Conservation (phyloP, 1,140 invertebrate genomes). For the Trachymyrmex cornetzi region DNA sequence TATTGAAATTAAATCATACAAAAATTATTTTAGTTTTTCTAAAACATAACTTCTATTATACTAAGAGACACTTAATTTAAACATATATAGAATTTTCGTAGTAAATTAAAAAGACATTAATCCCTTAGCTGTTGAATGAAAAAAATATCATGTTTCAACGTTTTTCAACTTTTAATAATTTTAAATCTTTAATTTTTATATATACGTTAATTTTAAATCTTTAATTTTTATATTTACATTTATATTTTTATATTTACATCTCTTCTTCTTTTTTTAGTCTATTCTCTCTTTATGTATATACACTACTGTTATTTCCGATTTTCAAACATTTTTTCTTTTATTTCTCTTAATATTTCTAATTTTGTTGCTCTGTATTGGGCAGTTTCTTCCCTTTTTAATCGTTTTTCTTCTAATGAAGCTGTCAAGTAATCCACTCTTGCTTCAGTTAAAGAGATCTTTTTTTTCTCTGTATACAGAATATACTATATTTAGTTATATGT, state of each 20-base stretch:
- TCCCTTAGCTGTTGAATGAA: too few species aligned
- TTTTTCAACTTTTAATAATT: too few species aligned
- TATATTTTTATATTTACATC: too few species aligned
- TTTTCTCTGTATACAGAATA: constrained; percentile 14
- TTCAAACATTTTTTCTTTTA: constrained; percentile 13
- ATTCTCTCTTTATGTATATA: background rate
- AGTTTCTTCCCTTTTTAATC: constrained; percentile 31
- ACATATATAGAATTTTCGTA: too few species aligned
- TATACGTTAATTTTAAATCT: too few species aligned
- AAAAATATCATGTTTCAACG: too few species aligned
- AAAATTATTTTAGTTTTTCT: too few species aligned
- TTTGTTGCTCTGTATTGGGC: constrained; percentile 15
- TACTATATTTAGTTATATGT: background rate
- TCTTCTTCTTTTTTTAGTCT: background rate
- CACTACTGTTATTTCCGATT: constrained; percentile 15
- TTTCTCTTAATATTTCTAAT: constrained; percentile 30
- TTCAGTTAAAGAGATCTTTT: constrained; percentile 24
- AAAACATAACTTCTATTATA: too few species aligned
- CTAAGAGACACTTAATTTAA: too few species aligned
- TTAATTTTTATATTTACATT: too few species aligned
- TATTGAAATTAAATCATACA: too few species aligned
- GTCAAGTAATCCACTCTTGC: constrained; percentile 1
- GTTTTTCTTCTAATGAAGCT: constrained; percentile 9
- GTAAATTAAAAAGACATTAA: too few species aligned
- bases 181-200: background rate